A percentile compares a stretch with the other conserved stretches of the same genome.
phyloP scores from a whole-genome alignment of 2,113 vertebrate genomes.

The Hucho hucho region DNA sequence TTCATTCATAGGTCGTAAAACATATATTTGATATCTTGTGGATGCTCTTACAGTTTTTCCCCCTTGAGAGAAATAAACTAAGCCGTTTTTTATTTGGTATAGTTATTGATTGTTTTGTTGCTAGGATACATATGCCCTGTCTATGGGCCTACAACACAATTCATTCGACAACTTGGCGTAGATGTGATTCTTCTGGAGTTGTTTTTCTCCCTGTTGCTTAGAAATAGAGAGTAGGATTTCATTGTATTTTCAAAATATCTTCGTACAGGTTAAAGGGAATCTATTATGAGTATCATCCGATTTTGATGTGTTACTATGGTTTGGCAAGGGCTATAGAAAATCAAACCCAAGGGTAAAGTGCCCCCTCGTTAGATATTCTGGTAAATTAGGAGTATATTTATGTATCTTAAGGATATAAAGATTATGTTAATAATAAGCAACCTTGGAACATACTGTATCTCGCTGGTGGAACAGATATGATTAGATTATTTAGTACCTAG shows the following conservation, averaged over 20 bases:
- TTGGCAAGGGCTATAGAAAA: slow-evolving; percentile 25
- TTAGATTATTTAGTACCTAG: slow-evolving; percentile 45
- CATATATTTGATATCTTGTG: background rate
- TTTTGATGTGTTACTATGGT: slow-evolving; percentile 30
- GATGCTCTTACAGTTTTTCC: background rate
- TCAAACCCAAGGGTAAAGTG: slow-evolving; percentile 13
- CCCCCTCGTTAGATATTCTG: background rate
- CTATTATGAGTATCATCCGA: slow-evolving; percentile 27
- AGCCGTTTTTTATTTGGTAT: background rate
- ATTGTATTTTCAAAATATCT: slow-evolving; percentile 23
- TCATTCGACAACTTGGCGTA: background rate
- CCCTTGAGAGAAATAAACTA: background rate
- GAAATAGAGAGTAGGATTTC: slow-evolving; percentile 26
- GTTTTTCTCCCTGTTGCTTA: slow-evolving; percentile 4
- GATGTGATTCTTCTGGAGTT: background rate
- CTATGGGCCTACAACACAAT: background rate
- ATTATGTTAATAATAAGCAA: no score
- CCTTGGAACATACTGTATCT: background rate
- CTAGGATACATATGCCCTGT: background rate
- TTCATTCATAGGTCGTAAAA: background rate
- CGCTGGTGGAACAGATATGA: background rate
- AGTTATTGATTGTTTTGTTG: background rate
- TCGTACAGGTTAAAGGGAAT: slow-evolving; percentile 7
- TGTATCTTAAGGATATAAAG: background rate
- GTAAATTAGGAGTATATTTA: background rate